These are phyloP conservation scores for Ceratina calcarata DNA, from an alignment of 1,140 invertebrate species.

Conservation along the genomic window DNA sequence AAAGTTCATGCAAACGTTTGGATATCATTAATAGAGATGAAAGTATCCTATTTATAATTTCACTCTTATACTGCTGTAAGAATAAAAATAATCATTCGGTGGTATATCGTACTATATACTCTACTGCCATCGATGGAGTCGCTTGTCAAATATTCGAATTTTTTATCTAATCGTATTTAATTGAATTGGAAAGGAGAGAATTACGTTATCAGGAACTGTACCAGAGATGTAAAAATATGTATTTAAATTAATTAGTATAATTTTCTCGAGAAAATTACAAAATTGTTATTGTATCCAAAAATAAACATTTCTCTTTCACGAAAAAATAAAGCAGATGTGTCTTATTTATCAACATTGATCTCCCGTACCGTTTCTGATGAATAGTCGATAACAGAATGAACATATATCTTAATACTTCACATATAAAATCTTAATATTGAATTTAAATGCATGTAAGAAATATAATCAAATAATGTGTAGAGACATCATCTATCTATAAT, in stretches of 20 bases:
- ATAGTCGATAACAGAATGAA: neutral
- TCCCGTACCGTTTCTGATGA: constrained; percentile 73
- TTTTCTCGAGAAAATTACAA: constrained; percentile 48
- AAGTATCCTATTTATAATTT: constrained; percentile 21
- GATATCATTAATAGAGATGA: constrained; percentile 9
- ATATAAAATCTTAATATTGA: neutral
- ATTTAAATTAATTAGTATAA: constrained; percentile 33
- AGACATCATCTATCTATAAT: neutral
- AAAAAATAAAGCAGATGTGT: constrained; percentile 39
- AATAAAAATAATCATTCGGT: neutral
- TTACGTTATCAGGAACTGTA: constrained; percentile 68
- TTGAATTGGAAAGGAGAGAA: constrained; percentile 6
- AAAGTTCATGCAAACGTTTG: constrained; percentile 23
- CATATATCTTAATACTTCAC: neutral
- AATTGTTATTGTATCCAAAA: constrained; percentile 46
- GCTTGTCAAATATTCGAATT: neutral
- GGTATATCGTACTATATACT: neutral
- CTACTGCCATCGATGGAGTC: neutral
- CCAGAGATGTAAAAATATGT: constrained; percentile 57
- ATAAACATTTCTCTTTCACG: constrained; percentile 40
- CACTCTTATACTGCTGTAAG: constrained; percentile 18
- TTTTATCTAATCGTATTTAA: neutral
- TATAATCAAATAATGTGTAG: neutral
- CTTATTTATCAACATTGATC: constrained; percentile 71
- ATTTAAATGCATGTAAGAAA: neutral